Evolutionary conservation across 2,113 vertebrate species (phyloP), one percentile per base, ranked within the genome.

Genomic region (Crotalus helleri): DNA sequence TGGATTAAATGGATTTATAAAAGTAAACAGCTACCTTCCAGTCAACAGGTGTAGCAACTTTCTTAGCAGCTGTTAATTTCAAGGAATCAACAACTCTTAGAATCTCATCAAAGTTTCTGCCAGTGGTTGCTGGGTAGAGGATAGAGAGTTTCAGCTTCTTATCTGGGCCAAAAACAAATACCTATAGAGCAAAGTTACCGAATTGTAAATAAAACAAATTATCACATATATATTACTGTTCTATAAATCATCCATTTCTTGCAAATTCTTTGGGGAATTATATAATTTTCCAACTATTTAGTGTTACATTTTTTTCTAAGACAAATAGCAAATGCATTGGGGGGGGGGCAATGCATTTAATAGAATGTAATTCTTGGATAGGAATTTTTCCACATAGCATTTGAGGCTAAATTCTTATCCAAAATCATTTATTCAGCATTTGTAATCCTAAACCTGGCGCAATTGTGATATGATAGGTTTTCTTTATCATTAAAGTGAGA

Each of bases 141-240:
- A 99, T 98, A 9, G 99, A 99, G 81, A 99, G 98, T 97, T 99
- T 99, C 97, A 99, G 94, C 95, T 98, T 99, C 98, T 99, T 99
- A 96, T 99, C 99, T 0, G 99, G 99, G 53, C 99, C 99, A 85
- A 99, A 97, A 94, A 99, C 3, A 85, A 99, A 99, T 59, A 99
- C 99, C 99, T 99, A 92, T 92, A 74, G 94, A 93, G 49, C 3
- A 95, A 87, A 64, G 26, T 93, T 93, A 61, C 64, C 11, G 92
- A 39, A 90, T 94, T 58, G 44, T 61, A n/a, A 90, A 9, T 81
- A 15, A 7, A 85, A 81, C 15, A 90, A 86, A 39, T 33, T 55
- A 49, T 57, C 3, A 1, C 19, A 81, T 54, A 81, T 5, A 10
- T 12, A 44, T 29, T 85, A n/a, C 4, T 33, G 21, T 90, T 85